These are phyloP conservation scores for Halcyon malimbica DNA, from an alignment of 2,113 vertebrate species.

Conservation along the genomic window DNA sequence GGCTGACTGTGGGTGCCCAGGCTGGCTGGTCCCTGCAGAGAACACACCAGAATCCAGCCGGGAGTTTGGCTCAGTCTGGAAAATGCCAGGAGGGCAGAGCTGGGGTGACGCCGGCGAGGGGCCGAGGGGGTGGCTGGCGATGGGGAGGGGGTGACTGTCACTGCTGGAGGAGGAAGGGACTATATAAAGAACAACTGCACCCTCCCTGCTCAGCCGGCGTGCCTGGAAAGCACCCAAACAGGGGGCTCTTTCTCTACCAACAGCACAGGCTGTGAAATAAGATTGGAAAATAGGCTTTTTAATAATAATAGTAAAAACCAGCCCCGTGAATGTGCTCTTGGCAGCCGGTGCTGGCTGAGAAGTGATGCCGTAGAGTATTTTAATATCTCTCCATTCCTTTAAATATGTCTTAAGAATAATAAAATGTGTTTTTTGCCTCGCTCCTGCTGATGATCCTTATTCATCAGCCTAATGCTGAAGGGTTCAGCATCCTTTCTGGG, in stretches of 20 bases:
- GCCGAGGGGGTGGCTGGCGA: neutral
- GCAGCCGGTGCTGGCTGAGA: constrained; percentile 42
- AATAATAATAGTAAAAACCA: constrained; percentile 52
- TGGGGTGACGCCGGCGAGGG: neutral
- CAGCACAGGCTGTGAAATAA: constrained; percentile 34
- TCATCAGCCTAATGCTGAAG: neutral
- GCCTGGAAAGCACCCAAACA: constrained; percentile 49
- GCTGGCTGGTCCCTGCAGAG: neutral
- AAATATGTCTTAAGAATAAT: neutral
- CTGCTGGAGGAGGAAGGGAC: neutral
- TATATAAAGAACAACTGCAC: neutral
- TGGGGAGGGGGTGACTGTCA: neutral
- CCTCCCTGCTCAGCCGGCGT: neutral
- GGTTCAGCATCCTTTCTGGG: neutral
- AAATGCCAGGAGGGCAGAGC: neutral
- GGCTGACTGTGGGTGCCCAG: neutral
- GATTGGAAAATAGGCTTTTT: constrained; percentile 45
- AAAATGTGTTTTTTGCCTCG: neutral
- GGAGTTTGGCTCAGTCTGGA: neutral
- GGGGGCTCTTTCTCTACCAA: neutral
- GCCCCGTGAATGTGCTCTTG: constrained; percentile 33
- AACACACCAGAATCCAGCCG: rapidly evolving
- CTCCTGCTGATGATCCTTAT: neutral
- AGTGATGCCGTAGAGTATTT: constrained; percentile 26
- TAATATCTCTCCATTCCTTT: constrained; percentile 8